Percentiles rank a stretch among this genome's conserved stretches.
Evolutionary conservation across 2,113 vertebrate species (phyloP).

Genomic region (Phyllostomus hastatus): DNA sequence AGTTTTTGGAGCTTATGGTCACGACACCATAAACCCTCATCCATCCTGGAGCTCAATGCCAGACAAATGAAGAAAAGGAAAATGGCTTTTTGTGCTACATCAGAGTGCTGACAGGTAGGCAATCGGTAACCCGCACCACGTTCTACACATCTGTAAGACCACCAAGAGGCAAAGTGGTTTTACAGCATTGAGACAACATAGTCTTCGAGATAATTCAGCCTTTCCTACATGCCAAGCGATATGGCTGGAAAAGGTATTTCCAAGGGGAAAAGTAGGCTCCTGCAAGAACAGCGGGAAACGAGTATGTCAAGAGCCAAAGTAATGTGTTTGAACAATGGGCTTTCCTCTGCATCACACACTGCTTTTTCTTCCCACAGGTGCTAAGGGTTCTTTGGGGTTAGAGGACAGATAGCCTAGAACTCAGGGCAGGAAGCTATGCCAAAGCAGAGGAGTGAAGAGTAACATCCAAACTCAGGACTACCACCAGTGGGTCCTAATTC

Average conservation of each 20-base stretch:
- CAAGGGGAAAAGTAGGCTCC: not conserved
- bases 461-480: not conserved
- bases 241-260: not conserved
- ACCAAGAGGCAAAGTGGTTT: not conserved
- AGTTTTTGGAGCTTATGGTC: not conserved
- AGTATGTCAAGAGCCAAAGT: not conserved
- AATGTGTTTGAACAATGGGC: not conserved
- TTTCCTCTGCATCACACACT: not conserved
- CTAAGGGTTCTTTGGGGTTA: constrained; percentile 26
- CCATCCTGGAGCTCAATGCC: constrained; percentile 28
- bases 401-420: not conserved
- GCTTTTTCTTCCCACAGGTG: not conserved
- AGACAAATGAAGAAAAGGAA: not conserved
- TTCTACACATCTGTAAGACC: constrained; percentile 4
- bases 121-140: not conserved
- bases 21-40: not conserved
- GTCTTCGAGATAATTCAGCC: not conserved
- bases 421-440: not conserved
- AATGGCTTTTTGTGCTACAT: constrained; percentile 52
- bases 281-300: not conserved
- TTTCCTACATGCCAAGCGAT: not conserved
- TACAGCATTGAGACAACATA: not conserved
- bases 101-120: constrained; percentile 21
- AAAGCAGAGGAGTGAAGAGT: not conserved
- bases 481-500: not conserved